phyloP scores from a whole-genome alignment of 1,140 invertebrate genomes.

The Brachionus koreanus region DNA sequence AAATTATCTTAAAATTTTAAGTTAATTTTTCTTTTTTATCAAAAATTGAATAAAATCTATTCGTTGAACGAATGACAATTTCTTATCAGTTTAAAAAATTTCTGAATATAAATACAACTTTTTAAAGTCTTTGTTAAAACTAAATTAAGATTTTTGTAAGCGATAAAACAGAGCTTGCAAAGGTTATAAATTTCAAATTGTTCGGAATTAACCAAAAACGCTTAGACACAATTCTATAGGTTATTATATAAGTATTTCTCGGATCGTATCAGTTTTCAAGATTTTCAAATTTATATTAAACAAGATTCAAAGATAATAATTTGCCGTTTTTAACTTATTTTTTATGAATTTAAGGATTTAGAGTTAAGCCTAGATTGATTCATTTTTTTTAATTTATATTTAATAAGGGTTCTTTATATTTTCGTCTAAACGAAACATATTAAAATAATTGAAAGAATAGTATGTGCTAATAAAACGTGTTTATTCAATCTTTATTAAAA shows the following conservation, averaged over 20 bases:
- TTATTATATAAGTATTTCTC: constrained; percentile 33
- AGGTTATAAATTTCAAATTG: constrained; percentile 33
- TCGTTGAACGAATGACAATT: not conserved
- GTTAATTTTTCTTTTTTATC: not conserved
- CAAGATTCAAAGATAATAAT: not conserved
- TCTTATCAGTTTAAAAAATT: not conserved
- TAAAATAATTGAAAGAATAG: constrained; percentile 30
- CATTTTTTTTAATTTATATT: not conserved
- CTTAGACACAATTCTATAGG: not conserved
- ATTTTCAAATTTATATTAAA: constrained; percentile 8
- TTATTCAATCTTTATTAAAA: constrained; percentile 29
- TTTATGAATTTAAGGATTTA: not conserved
- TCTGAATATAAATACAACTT: not conserved
- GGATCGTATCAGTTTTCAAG: constrained; percentile 1
- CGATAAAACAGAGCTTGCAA: not conserved
- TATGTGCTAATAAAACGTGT: constrained; percentile 33
- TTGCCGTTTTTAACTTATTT: constrained; percentile 2
- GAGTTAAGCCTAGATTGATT: not conserved
- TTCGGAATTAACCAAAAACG: not conserved
- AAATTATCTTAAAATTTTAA: not conserved
- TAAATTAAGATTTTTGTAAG: not conserved
- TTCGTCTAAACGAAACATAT: not conserved
- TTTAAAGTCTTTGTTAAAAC: not conserved
- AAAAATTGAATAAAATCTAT: not conserved
- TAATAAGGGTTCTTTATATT: constrained; percentile 1